Evolutionary conservation across 2,888 invertebrate species (phyloP).

Genomic region (Phragmatobia fuliginosa): DNA sequence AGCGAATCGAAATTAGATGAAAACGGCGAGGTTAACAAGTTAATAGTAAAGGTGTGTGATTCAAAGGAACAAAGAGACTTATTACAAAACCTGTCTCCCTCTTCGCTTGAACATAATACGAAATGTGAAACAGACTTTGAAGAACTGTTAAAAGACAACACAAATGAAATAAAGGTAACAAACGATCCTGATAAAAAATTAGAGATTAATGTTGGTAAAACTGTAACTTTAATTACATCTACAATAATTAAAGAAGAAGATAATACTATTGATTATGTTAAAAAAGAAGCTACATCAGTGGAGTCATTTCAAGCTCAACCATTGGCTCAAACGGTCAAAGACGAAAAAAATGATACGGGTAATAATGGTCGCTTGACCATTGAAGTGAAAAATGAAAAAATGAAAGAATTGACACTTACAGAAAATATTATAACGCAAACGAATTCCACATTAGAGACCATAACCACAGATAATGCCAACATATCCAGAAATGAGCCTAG

Average conservation of each 20-base stretch:
- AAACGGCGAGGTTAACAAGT: slow-evolving; percentile 30
- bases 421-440: slow-evolving; percentile 26
- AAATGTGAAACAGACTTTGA: slow-evolving; percentile 84
- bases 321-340: slow-evolving; percentile 26
- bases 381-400: slow-evolving; percentile 28
- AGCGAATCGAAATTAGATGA: slow-evolving; percentile 34
- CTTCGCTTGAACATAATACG: slow-evolving; percentile 53
- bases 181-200: slow-evolving; percentile 78
- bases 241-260: slow-evolving; percentile 51
- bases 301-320: slow-evolving; percentile 19
- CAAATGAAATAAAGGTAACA: slow-evolving; percentile 81
- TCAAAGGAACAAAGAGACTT: slow-evolving; percentile 55
- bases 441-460: slow-evolving; percentile 19
- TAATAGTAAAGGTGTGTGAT: slow-evolving; percentile 35
- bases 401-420: slow-evolving; percentile 18
- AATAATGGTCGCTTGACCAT: slow-evolving; percentile 13
- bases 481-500: slow-evolving; percentile 22
- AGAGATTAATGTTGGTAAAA: slow-evolving; percentile 77
- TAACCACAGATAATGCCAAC: slow-evolving; percentile 18
- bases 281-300: slow-evolving; percentile 35
- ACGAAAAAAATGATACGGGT: slow-evolving; percentile 25
- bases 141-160: slow-evolving; percentile 81
- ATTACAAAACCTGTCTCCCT: slow-evolving; percentile 37
- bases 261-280: slow-evolving; percentile 35
- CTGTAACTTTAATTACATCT: slow-evolving; percentile 62